Base-by-base conservation (phyloP, 2,797 vertebrate species). In the Silurus lanzhouensis region DNA sequence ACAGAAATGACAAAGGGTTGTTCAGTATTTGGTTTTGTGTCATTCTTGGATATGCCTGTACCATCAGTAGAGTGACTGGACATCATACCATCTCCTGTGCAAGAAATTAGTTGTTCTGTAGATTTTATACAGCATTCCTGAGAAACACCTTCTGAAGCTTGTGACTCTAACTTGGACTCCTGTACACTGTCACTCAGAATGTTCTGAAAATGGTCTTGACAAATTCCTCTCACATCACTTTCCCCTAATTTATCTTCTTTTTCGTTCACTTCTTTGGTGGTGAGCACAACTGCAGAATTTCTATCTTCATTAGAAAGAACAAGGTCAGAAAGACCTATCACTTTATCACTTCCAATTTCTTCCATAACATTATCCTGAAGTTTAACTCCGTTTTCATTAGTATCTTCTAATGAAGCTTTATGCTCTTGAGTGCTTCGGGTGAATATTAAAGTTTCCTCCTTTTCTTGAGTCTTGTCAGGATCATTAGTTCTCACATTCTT, bases 401-500 rank as follows among this genome's bases (percentile, higher is more conserved):
- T 71, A 44, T 58, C 82, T 55, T 85, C 76, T 58, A 81, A 82
- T 72, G 75, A 66, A 81, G 79, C 27, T 60, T 48, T 55, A 44
- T 87, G 71, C 63, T 76, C 66, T 27, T 63, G 57, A 55, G 31
- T 70, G 38, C 52, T 58, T 48, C 44, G 64, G 64, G 25, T 63
- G 48, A 75, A 66, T 57, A 25, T 52, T 63, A 63, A 13, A 86
- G n/a, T 61, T 48, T 84, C 74, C 77, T 61, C 31, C 64, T 68
- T 84, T 83, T n/a, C 55, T 79, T 82, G 74, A 17, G 48, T 85
- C 68, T 85, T 79, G 48, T 80, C 72, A 38, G 48, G 7, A 25
- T 83, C 67, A 74, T 57, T 38, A n/a, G 85, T 83, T 78, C 84
- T 88, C 60, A 61, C 85, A 91, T 84, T 87, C 89, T 82, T 89